phyloP scores from a whole-genome alignment of 2,113 vertebrate species.

The Dipodomys stephensi region DNA sequence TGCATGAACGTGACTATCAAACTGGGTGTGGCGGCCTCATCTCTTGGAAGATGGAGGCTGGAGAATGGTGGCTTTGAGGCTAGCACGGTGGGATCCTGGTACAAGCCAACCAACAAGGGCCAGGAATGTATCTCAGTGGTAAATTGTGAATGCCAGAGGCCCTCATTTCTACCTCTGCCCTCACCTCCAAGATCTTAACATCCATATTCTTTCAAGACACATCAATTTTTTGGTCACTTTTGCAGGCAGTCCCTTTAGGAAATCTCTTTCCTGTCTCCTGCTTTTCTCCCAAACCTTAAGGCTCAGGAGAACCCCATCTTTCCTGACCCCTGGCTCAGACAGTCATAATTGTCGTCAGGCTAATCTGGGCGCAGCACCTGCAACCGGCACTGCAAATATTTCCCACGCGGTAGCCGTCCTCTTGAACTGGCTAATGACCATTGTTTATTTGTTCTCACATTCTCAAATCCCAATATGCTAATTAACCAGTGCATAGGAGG shows the following conservation, averaged over 20 bases:
- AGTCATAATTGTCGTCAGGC: rapidly evolving
- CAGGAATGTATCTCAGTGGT: too few relatives aligned
- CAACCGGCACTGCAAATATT: neutral
- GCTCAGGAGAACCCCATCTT: rapidly evolving
- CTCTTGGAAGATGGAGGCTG: too few relatives aligned
- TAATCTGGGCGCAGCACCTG: neutral
- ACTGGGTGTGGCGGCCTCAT: too few relatives aligned
- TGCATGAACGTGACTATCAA: neutral
- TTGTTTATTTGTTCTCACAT: neutral
- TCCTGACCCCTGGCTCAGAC: neutral
- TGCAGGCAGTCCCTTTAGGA: neutral
- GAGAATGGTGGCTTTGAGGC: too few relatives aligned
- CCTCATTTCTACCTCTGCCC: too few relatives aligned
- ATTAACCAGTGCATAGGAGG: rapidly evolving
- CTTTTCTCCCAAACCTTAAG: neutral
- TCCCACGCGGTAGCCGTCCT: neutral
- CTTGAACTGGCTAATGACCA: neutral
- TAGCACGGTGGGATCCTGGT: too few relatives aligned
- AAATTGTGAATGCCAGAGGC: too few relatives aligned
- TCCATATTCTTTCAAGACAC: neutral
- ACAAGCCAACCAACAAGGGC: too few relatives aligned
- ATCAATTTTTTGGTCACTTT: neutral
- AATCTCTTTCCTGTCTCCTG: neutral
- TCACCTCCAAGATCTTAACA: neutral
- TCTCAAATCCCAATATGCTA: neutral